These are phyloP conservation scores for Margaritifera margaritifera DNA, from an alignment of 2,888 invertebrate genomes.

Conservation along the genomic window DNA sequence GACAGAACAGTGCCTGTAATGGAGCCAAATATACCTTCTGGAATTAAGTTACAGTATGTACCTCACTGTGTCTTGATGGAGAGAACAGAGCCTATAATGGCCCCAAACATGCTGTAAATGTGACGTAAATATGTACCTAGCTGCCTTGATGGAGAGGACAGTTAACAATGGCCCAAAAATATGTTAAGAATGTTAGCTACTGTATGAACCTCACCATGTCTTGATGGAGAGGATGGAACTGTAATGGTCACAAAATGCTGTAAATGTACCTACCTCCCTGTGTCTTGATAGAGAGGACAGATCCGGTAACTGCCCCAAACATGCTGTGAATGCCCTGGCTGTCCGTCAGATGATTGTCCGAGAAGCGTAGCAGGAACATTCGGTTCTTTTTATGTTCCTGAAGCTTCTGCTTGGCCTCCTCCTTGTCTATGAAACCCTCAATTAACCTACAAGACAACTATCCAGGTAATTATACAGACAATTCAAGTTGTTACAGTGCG, in stretches of 20 bases:
- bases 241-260: not conserved
- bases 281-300: slow-evolving; percentile 10
- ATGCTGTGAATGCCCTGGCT: slow-evolving; percentile 36
- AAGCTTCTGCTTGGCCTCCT: slow-evolving; percentile 21
- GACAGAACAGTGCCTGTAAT: no score
- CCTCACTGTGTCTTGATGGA: no score
- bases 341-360: slow-evolving; percentile 31
- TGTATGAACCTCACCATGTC: no score
- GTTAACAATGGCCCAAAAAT: no score
- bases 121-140: no score
- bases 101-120: no score
- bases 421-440: slow-evolving; percentile 28
- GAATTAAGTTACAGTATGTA: no score
- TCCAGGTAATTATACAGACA: not conserved
- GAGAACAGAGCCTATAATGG: no score
- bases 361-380: slow-evolving; percentile 32
- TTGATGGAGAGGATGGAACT: no score
- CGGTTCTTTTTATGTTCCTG: slow-evolving; percentile 1
- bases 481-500: not conserved
- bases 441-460: slow-evolving; percentile 22
- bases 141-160: no score
- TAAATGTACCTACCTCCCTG: slow-evolving; percentile 1
- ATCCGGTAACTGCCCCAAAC: slow-evolving; percentile 25
- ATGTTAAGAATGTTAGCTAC: no score
- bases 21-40: no score